Evolutionary conservation across 1,140 invertebrate genomes (phyloP), one percentile per base, ranked within the genome.

Genomic region (Vollenhovia emeryi): DNA sequence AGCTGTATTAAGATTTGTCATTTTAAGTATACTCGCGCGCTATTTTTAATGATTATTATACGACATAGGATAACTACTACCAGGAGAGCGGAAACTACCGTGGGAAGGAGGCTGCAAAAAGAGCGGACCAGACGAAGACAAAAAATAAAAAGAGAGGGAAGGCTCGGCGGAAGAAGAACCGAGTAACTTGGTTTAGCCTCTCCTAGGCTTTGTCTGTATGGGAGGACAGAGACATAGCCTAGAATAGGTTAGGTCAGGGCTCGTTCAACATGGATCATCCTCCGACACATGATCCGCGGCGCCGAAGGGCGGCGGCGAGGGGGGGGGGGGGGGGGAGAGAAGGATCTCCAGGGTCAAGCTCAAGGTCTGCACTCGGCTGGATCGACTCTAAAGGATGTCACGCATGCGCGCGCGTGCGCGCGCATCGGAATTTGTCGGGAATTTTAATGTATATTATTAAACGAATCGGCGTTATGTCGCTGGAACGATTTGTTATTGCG

Each of bases 121-220:
- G 30, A 13, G 52, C 21, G 45, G 18, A 57, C 24, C 48, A 71
- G 78, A 82, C 27, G 18, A 78, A 43, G 33, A 30, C 2, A 13
- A 64, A 43, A 60, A 71, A 30, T 50, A 60, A 55, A 71, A 45
- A 33, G 3, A 64, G 11, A 43, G 6, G n/a, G 13, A 74, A 62
- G 21, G 48, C 50, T 30, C 24, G 9, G 30, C 50, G 27, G 24
- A 74, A 71, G 18, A 33, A 83, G 43, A 78, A 69, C 82, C 83
- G 90, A 92, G 93, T 91, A 85, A 91, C 93, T 93, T 93, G 93
- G 87, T 93, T 92, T 94, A 94, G 93, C 94, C 94, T 94, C 93
- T 94, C 93, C 94, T 94, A 94, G 94, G 94, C 94, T 94, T 94
- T 94, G 94, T 94, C 94, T 94, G 92, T 94, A 93, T 74, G 62